Evolutionary conservation across 2,113 vertebrate genomes (phyloP), one percentile per base, ranked within the genome.

Genomic region (Scophthalmus maximus): DNA sequence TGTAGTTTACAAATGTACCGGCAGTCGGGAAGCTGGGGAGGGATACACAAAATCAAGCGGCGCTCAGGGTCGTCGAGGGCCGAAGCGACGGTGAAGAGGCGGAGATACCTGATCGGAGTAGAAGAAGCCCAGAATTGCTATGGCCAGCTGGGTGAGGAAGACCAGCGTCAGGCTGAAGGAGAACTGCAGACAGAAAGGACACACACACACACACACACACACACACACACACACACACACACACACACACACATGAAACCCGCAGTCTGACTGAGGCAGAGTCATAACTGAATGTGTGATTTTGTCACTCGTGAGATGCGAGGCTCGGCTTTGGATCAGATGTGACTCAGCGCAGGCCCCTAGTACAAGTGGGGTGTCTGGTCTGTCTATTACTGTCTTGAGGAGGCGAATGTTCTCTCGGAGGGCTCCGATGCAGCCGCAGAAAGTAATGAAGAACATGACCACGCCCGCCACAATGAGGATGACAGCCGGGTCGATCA

Each of bases 371-470:
- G 69, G 69, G 67, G 69, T 56, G 71, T 52, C 75, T 68, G 27
- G 84, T 61, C n/a, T 50, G 69, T 38, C 88, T 76, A 40, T 93
- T 89, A 95, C 94, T 34, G 86, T 91, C 83, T 92, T 93, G 52
- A 94, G 92, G 61, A 95, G 92, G 66, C 50, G 83, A 62, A 93
- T 94, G 89, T 95, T 94, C 83, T 94, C 92, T 78, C 91, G 73
- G 49, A 94, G 90, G 58, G 93, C 93, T 53, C 93, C 92, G 29
- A 93, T 91, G 73, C 94, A 95, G 18, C 93, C 93, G 3, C 94
- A 94, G 90, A 94, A 94, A 36, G 94, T 95, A 87, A 95, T 93
- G 90, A 94, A 93, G 91, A 95, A 95, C 92, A 95, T 94, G 82
- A 95, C 91, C 82, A 94, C 93, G 60, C 94, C 94, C 78, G 94